A percentile compares a stretch with the other conserved stretches of the same genome.
phyloP scores from a whole-genome alignment of 2,797 vertebrate species.

The Numenius phaeopus region DNA sequence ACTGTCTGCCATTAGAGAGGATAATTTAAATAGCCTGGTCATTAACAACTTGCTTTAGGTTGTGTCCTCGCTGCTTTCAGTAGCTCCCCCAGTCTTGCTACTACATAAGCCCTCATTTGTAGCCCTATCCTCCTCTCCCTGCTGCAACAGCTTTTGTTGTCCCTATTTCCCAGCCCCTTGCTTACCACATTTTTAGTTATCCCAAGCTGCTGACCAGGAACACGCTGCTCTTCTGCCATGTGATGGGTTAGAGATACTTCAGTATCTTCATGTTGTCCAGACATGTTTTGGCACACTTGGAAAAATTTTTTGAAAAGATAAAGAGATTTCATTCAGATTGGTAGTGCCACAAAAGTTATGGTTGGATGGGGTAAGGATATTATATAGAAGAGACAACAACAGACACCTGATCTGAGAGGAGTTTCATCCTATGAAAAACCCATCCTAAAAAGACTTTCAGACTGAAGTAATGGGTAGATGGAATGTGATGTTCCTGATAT shows the following conservation, averaged over 20 bases:
- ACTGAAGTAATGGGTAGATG: neutral
- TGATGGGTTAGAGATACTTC: neutral
- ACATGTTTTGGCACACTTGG: neutral
- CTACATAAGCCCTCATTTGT: neutral
- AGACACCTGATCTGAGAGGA: neutral
- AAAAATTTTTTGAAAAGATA: neutral
- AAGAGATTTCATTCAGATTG: neutral
- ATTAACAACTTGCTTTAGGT: neutral
- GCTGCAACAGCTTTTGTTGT: neutral
- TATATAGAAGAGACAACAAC: neutral
- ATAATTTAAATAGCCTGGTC: neutral
- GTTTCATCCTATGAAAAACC: neutral
- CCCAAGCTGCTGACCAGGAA: neutral
- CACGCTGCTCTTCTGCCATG: neutral
- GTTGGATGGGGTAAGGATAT: neutral
- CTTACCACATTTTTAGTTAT: neutral
- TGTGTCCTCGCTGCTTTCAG: neutral
- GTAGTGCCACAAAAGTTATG: neutral
- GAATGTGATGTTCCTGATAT: neutral
- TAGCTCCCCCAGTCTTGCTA: neutral
- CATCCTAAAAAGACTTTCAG: neutral
- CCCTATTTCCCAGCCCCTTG: neutral
- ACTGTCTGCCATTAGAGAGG: neutral
- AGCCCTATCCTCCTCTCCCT: neutral
- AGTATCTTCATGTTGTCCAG: neutral